A percentile compares a stretch with the other conserved stretches of the same genome.
Conservation (phyloP, 2,888 invertebrate species). For the Hemaris fuciformis region DNA sequence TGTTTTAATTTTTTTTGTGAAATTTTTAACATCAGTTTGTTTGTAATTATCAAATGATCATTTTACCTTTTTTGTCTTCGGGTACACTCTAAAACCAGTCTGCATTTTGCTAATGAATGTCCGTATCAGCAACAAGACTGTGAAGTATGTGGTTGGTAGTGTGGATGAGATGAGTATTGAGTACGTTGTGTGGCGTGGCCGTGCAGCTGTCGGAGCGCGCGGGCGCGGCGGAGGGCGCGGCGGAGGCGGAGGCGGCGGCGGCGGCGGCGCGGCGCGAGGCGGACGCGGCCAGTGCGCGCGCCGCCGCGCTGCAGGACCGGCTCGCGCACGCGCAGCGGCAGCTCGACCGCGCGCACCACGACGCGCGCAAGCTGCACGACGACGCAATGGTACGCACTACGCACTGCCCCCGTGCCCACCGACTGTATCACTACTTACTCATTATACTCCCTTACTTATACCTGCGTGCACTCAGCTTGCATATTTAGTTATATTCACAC, state of each 20-base stretch:
- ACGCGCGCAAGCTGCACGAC: conserved; percentile 69
- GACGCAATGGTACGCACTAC: conserved; percentile 55
- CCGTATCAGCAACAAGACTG: too few species aligned
- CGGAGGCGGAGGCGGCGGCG: conserved; percentile 58
- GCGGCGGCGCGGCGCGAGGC: conserved; percentile 66
- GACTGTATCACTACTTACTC: too few species aligned
- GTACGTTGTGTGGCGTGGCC: not conserved
- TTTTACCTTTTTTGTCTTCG: too few species aligned
- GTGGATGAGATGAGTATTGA: not conserved
- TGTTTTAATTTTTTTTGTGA: too few species aligned
- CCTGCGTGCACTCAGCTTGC: too few species aligned
- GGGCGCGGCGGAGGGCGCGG: conserved; percentile 50
- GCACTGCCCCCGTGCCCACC: not conserved
- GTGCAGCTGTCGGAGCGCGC: conserved; percentile 44
- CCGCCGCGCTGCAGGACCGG: conserved; percentile 63
- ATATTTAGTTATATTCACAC: too few species aligned
- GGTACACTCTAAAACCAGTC: too few species aligned
- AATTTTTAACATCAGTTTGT: too few species aligned
- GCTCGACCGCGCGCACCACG: conserved; percentile 69
- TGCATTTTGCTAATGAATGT: too few species aligned
- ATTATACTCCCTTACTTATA: too few species aligned
- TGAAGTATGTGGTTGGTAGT: not conserved
- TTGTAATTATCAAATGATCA: too few species aligned
- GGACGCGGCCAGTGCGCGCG: conserved; percentile 62
- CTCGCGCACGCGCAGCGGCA: conserved; percentile 75